These are phyloP conservation scores for Cyclopterus lumpus DNA, from an alignment of 2,797 vertebrate species.

Conservation along the genomic window DNA sequence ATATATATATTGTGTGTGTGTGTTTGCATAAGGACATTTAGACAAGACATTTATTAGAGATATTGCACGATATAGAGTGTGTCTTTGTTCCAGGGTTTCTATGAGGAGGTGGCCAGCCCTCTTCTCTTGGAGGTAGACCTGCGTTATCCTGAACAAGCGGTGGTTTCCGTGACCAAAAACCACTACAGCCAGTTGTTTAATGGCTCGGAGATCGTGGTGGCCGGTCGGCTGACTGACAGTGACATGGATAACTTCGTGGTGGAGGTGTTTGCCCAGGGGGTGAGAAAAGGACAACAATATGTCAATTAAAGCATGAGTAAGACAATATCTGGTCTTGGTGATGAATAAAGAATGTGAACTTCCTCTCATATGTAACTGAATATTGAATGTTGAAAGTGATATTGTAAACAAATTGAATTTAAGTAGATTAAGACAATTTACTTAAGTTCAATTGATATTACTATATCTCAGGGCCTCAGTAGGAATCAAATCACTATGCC, in stretches of 20 bases:
- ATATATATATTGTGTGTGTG: not conserved
- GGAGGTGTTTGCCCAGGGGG: constrained; percentile 83
- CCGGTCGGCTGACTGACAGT: constrained; percentile 81
- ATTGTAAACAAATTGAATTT: not conserved
- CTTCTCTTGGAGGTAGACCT: constrained; percentile 85
- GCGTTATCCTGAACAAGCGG: constrained; percentile 78
- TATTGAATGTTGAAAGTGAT: not conserved
- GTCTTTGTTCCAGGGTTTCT: constrained; percentile 84
- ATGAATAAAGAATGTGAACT: not conserved
- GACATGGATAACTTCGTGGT: constrained; percentile 75
- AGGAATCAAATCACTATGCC: not conserved
- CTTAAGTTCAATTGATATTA: too few species aligned
- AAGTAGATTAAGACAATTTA: too few species aligned
- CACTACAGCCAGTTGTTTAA: constrained; percentile 76
- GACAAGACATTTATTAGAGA: not conserved
- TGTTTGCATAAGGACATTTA: not conserved
- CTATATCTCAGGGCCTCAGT: not conserved
- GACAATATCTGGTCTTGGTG: not conserved
- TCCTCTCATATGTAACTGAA: not conserved
- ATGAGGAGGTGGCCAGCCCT: constrained; percentile 88
- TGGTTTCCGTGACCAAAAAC: constrained; percentile 81
- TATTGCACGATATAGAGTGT: not conserved
- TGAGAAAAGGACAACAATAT: constrained; percentile 63
- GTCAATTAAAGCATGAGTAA: not conserved
- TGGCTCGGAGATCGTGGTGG: constrained; percentile 89